These are phyloP conservation scores for Brachionus rotundiformis DNA, from an alignment of 1,140 invertebrate genomes.

Conservation along the genomic window DNA sequence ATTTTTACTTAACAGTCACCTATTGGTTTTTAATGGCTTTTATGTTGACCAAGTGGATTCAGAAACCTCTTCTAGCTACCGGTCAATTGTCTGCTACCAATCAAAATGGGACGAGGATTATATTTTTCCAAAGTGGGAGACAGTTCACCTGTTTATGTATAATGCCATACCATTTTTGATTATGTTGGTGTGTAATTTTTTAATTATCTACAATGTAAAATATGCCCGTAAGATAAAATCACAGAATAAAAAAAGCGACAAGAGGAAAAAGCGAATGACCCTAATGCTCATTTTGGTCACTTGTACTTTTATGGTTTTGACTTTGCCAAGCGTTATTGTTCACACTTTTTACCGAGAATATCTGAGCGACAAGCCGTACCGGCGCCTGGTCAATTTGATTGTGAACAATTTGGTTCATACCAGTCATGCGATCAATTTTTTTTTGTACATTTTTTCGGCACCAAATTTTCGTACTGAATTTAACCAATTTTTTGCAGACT, in stretches of 20 bases:
- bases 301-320: slow-evolving; percentile 42
- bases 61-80: neutral
- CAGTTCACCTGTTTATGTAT: slow-evolving; percentile 49
- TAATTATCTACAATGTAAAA: slow-evolving; percentile 47
- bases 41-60: neutral
- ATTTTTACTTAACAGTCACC: slow-evolving; percentile 14
- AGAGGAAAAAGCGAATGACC: slow-evolving; percentile 11
- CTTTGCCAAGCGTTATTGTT: slow-evolving; percentile 49
- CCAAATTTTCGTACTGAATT: slow-evolving; percentile 48
- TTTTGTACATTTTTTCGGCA: slow-evolving; percentile 50
- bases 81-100: slow-evolving; percentile 21
- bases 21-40: slow-evolving; percentile 40
- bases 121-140: slow-evolving; percentile 51
- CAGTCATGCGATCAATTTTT: slow-evolving; percentile 51
- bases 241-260: neutral
- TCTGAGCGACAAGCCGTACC: neutral
- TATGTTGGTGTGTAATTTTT: slow-evolving; percentile 43
- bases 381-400: slow-evolving; percentile 36
- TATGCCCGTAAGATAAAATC: slow-evolving; percentile 3
- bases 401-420: slow-evolving; percentile 49
- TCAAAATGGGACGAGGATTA: slow-evolving; percentile 1
- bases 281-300: slow-evolving; percentile 48
- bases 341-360: slow-evolving; percentile 40
- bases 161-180: slow-evolving; percentile 47
- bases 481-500: neutral